Evolutionary conservation across 2,113 vertebrate species (phyloP).

Genomic region (Microcebus jonahi): DNA sequence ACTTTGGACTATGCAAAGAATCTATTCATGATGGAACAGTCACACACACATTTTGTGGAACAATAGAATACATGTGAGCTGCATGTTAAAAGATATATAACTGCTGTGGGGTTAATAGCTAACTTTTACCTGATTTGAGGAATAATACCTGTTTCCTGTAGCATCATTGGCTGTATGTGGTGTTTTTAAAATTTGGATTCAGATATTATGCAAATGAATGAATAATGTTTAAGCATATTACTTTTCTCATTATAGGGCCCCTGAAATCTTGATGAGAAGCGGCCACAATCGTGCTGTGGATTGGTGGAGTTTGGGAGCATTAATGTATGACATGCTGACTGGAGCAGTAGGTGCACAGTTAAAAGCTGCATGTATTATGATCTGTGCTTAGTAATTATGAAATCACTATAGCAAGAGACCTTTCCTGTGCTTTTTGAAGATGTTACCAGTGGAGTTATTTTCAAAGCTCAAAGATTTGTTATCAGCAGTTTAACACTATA

Average conservation of each 20-base stretch:
- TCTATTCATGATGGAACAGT: conserved; percentile 99
- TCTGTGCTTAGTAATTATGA: conserved; percentile 24
- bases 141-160: conserved; percentile 46
- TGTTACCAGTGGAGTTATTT: neutral
- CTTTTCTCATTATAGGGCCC: conserved; percentile 91
- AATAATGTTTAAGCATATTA: neutral
- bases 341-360: conserved; percentile 96
- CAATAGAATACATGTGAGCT: conserved; percentile 99
- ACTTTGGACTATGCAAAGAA: conserved; percentile 99
- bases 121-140: conserved; percentile 76
- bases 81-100: conserved; percentile 82
- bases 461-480: neutral
- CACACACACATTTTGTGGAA: conserved; percentile 99
- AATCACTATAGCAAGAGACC: neutral
- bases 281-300: conserved; percentile 99
- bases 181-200: conserved; percentile 46
- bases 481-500: neutral
- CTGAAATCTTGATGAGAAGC: conserved; percentile 98
- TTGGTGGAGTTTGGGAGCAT: conserved; percentile 99
- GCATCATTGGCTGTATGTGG: neutral
- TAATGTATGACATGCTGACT: conserved; percentile 99
- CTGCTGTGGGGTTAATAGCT: conserved; percentile 81
- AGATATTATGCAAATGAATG: conserved; percentile 1
- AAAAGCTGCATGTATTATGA: conserved; percentile 84
- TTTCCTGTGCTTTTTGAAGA: neutral